phyloP scores from a whole-genome alignment of 2,113 vertebrate genomes.

The Haemorhous mexicanus region DNA sequence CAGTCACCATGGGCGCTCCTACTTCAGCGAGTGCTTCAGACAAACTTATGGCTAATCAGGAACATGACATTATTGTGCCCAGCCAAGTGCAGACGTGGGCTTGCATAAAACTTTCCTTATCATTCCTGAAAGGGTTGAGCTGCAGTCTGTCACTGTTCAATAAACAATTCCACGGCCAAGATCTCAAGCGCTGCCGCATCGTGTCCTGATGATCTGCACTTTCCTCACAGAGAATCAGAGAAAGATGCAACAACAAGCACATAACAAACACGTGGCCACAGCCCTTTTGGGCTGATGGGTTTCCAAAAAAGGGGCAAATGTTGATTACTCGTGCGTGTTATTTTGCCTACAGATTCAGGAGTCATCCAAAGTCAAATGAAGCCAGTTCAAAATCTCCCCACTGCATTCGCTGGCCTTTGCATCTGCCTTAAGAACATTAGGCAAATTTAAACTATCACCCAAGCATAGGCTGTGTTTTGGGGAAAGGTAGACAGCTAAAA shows the following conservation, averaged over 20 bases:
- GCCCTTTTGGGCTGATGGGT: background rate
- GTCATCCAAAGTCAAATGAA: background rate
- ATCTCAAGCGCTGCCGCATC: accelerated
- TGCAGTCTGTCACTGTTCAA: background rate
- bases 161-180: constrained; percentile 1
- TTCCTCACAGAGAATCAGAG: background rate
- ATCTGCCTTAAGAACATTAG: background rate
- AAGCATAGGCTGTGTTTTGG: background rate
- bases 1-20: background rate
- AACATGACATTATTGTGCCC: background rate
- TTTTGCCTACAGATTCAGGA: background rate
- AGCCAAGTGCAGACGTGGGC: constrained; percentile 6
- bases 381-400: background rate
- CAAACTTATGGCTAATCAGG: background rate
- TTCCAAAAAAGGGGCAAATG: constrained; percentile 10
- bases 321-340: accelerated
- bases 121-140: background rate
- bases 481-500: background rate
- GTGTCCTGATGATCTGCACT: background rate
- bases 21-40: background rate
- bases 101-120: constrained; percentile 37
- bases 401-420: background rate
- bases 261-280: background rate
- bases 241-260: background rate
- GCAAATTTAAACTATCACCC: background rate